A percentile compares a stretch with the other conserved stretches of the same genome.
phyloP scores from a whole-genome alignment of 2,888 invertebrate genomes.

The Tribolium freemani region DNA sequence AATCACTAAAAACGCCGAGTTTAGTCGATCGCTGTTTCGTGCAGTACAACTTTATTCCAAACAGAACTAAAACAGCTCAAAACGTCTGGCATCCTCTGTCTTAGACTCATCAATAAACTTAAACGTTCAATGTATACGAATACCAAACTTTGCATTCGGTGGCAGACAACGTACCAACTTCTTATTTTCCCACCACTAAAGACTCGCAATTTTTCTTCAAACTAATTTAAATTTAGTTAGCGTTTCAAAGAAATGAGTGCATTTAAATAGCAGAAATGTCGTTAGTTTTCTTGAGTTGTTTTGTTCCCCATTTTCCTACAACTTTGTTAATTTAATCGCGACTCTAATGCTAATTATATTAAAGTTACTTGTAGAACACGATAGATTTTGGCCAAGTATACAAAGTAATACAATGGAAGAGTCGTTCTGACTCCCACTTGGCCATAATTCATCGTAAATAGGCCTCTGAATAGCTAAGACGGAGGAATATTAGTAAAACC shows the following conservation, averaged over 20 bases:
- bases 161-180: background rate
- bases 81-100: background rate
- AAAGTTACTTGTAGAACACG: constrained; percentile 1
- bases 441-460: constrained; percentile 1
- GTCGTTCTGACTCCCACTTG: constrained; percentile 2
- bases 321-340: constrained; percentile 6
- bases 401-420: constrained; percentile 3
- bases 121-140: background rate
- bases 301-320: background rate
- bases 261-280: background rate
- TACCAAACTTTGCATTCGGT: constrained; percentile 4
- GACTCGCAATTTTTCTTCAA: background rate
- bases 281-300: background rate
- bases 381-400: background rate
- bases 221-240: background rate
- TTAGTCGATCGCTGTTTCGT: background rate
- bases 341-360: background rate
- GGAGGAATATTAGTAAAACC: background rate
- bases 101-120: constrained; percentile 13
- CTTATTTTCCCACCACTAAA: background rate
- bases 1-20: too few species aligned
- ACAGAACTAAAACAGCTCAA: background rate
- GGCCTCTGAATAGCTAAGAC: constrained; percentile 1
- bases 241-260: background rate
- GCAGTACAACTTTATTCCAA: background rate